Evolutionary conservation across 1,140 invertebrate genomes (phyloP), one percentile per base, ranked within the genome.

Genomic region (Brachionus paranguensis): DNA sequence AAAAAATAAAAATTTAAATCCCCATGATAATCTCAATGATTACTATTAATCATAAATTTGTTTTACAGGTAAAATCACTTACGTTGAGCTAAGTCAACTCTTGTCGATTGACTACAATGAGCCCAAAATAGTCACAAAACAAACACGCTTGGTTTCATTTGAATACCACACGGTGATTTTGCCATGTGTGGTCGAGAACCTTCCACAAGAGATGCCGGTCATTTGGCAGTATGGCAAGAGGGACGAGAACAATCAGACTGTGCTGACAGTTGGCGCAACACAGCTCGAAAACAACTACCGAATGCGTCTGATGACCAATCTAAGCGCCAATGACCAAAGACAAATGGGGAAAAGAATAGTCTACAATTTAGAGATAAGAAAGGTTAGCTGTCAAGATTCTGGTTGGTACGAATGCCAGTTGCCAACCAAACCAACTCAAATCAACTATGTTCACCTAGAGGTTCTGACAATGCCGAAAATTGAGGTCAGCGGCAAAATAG

Each of bases 371-470:
- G 78, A 81, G 20, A 81, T 81, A 29, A 37, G 78, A 20, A 81
- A 81, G 17, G 50, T 81, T 64, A 33, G 41, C 12, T 12, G 8
- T 11, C 8, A 33, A 60, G 78, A 81, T 68, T 60, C 78, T 33
- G 78, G 78, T 7, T 81, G 78, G 78, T 81, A 81, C 27, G 78
- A 81, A 29, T 81, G 78, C 17, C 78, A 81, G 45, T 41, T 81
- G n/a, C 78, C 78, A 10, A 81, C 78, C 10, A 81, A 81, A 37
- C 78, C 78, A 11, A 81, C 78, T 41, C 24, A 81, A 81, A 81
- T 64, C 27, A 60, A 81, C 27, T 81, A 81, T 41, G 33, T 81
- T n/a, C 12, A 81, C 37, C 27, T 81, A 20, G 78, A 81, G 29
- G 78, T 81, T 20, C 33, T 81, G 12, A 47, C n/a, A 14, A n/a